Evolutionary conservation across 2,888 invertebrate genomes (phyloP), one percentile per base, ranked within the genome.

Genomic region (Rhagophthalmus giganteus): DNA sequence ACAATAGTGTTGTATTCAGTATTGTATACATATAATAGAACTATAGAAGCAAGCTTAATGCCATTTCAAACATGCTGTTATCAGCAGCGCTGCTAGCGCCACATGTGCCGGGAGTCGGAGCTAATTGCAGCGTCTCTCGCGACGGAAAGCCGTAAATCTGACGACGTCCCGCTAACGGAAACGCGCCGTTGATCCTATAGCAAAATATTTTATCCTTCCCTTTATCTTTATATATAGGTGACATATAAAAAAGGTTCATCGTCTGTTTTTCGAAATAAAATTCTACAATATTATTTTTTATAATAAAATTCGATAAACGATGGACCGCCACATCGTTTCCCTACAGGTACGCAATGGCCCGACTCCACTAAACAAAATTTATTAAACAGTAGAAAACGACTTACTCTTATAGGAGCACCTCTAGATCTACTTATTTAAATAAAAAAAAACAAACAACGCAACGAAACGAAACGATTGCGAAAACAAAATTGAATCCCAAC

Each of bases 1-100:
- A 70, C 72, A 70, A 72, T 72, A 70, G 73, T 72, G 70, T 72
- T 73, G 73, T 73, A 72, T 73, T 73, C 72, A 68, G 67, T 70
- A 72, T 73, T 72, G 72, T 72, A 72, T 71, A 72, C 71, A 71
- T 72, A 72, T 73, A 73, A 73, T 73, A 69, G 73, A 72, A 73
- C 73, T 73, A 73, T 72, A 73, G 72, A 73, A 72, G 73, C 73
- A 72, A 71, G 72, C 73, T 73, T 73, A 73, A 73, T 73, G 72
- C 73, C 72, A 73, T 73, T 73, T 73, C 72, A 72, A 72, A 73
- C 72, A 69, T 68, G 68, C 68, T 67, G 72, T 72, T 73, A 72
- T 72, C 60, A 58, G 61, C 50, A 55, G 46, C 55, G 55, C 48
- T 60, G 54, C 60, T 62, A 62, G 61, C 61, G 59, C 60, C 62